Evolutionary conservation across 2,113 vertebrate genomes (phyloP).

Genomic region (Phylloscopus trochilus): DNA sequence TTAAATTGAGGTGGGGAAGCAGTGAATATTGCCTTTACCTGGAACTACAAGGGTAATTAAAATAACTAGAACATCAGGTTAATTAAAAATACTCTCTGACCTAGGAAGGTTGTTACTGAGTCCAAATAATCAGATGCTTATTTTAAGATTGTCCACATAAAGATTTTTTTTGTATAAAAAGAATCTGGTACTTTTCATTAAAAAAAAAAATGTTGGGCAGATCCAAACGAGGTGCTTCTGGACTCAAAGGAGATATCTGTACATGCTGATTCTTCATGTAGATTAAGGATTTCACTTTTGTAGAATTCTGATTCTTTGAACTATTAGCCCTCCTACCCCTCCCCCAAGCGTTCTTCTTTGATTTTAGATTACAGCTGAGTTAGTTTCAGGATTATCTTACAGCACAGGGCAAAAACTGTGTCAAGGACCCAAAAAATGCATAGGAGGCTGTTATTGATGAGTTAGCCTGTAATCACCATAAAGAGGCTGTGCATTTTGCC

Average conservation of each 20-base stretch:
- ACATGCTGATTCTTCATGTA: not conserved
- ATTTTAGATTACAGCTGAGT: not conserved
- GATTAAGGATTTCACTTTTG: not conserved
- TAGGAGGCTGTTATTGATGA: not conserved
- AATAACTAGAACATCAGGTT: not conserved
- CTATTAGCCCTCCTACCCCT: not conserved
- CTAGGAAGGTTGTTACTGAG: not conserved
- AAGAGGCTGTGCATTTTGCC: not conserved
- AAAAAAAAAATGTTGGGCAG: not conserved
- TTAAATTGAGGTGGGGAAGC: not conserved
- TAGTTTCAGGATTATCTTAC: not conserved
- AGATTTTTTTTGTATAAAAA: not conserved
- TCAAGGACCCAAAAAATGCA: not conserved
- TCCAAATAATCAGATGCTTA: not conserved
- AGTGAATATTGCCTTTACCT: not conserved
- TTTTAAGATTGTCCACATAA: not conserved
- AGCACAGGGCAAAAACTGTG: not conserved
- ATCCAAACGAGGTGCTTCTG: not conserved
- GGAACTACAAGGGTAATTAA: slow-evolving; percentile 6
- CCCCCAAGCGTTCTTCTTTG: not conserved
- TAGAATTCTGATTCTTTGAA: not conserved
- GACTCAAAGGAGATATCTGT: not conserved
- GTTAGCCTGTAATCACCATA: not conserved
- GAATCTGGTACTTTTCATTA: not conserved
- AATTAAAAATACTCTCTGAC: not conserved